Base-by-base conservation (phyloP, 2,113 vertebrate genomes). In the Aphelocoma coerulescens region DNA sequence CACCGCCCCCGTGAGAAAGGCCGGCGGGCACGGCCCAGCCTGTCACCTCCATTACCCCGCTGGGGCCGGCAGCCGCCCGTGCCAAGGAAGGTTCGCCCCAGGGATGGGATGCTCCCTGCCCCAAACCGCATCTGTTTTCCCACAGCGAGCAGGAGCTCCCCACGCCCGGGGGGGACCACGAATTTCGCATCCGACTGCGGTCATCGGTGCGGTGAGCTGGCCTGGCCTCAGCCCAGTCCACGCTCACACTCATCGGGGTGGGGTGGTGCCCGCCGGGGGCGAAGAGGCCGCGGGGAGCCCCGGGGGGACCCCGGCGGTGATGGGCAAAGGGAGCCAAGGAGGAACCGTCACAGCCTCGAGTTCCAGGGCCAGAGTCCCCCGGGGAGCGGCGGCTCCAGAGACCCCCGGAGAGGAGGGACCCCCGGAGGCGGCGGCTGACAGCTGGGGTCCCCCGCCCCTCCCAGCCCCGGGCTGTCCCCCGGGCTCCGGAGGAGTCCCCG, bases 281-380 rank as follows among this genome's bases (percentile, higher is more conserved):
- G 32, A 20, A 37, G 63, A 1, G 35, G 11, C 26, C 14, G 26
- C 58, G 37, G 10, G 21, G 33, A 89, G 17, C 46, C 10, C 55
- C 0, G 33, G 7, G 9, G 22, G 39, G 11, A 76, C 5, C 41
- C 33, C 13, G 18, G 62, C 2, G 11, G 44, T 2, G 51, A 18
- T 2, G 57, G 24, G 33, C 20, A 69, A 69, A 27, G 12, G 48
- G 18, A 37, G 8, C 32, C 48, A 21, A 35, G 32, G 48, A 63
- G 24, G 43, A 61, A 28, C 66, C 37, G 21, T 35, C 82, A 4
- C 44, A 55, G 62, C 55, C 20, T 10, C 2, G 23, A 51, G 26
- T 1, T 13, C 20, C 8, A 44, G 18, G 33, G 33, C 19, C 44
- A 8, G 39, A 74, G 44, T 5, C 7, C 9, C 21, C 24, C 13